These are phyloP conservation scores for Coregonus suidteri DNA, from an alignment of 2,797 vertebrate species.

Conservation along the genomic window DNA sequence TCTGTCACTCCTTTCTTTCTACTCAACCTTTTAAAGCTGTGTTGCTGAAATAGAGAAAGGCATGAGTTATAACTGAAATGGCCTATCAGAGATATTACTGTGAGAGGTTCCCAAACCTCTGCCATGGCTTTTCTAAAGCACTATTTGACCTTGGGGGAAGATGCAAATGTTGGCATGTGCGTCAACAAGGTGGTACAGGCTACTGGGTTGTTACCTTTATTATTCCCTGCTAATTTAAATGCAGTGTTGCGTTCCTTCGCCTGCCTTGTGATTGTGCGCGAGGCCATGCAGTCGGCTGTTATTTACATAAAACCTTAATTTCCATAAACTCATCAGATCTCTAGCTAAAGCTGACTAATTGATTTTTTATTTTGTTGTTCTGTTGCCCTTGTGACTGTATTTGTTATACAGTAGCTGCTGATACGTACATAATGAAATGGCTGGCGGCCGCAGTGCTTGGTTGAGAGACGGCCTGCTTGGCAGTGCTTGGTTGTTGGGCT, in stretches of 20 bases:
- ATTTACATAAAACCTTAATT: constrained; percentile 75
- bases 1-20: not conserved
- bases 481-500: constrained; percentile 12
- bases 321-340: constrained; percentile 73
- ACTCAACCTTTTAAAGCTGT: not conserved
- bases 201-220: not conserved
- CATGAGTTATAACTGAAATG: not conserved
- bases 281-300: constrained; percentile 55
- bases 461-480: not conserved
- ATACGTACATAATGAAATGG: constrained; percentile 10
- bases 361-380: constrained; percentile 25
- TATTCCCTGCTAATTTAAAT: constrained; percentile 59
- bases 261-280: constrained; percentile 51
- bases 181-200: not conserved
- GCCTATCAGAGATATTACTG: too few relatives aligned
- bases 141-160: not conserved
- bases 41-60: not conserved
- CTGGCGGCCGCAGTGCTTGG: constrained; percentile 20
- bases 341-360: constrained; percentile 58
- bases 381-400: constrained; percentile 22
- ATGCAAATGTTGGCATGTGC: not conserved
- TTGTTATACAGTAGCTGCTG: constrained; percentile 21
- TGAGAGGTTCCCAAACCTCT: not conserved
- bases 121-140: not conserved
- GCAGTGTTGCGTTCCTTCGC: constrained; percentile 40